Percentiles rank a stretch among this genome's conserved stretches.
phyloP scores from a whole-genome alignment of 2,113 vertebrate species.

The Silurus meridionalis region DNA sequence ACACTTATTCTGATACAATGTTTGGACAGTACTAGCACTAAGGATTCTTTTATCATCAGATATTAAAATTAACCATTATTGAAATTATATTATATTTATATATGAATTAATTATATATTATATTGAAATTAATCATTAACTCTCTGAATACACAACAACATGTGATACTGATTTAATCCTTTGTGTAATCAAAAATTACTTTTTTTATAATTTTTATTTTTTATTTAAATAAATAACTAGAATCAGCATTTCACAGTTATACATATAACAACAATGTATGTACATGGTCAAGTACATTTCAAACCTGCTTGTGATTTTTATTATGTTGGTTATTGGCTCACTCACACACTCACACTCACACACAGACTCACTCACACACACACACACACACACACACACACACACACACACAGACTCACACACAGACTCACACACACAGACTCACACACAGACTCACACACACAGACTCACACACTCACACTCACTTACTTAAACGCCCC shows the following conservation, averaged over 20 bases:
- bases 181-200: not conserved
- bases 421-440: too few relatives aligned
- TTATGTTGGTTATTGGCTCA: too few relatives aligned
- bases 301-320: not conserved
- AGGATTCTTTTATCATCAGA: not conserved
- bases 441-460: too few relatives aligned
- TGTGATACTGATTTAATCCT: not conserved
- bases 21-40: not conserved
- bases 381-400: conserved; percentile 81
- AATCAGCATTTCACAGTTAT: not conserved
- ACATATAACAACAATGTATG: not conserved
- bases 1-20: not conserved
- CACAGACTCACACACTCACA: conserved; percentile 13
- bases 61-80: not conserved
- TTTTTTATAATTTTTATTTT: not conserved
- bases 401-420: conserved; percentile 59
- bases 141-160: not conserved
- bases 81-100: too few relatives aligned
- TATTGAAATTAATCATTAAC: not conserved
- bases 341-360: not conserved
- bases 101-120: not conserved
- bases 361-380: conserved; percentile 15
- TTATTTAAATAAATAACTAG: not conserved
- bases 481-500: conserved; percentile 88
- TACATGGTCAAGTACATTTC: not conserved